These are phyloP conservation scores for Tetragonula carbonaria DNA, from an alignment of 2,888 invertebrate species.

Conservation along the genomic window DNA sequence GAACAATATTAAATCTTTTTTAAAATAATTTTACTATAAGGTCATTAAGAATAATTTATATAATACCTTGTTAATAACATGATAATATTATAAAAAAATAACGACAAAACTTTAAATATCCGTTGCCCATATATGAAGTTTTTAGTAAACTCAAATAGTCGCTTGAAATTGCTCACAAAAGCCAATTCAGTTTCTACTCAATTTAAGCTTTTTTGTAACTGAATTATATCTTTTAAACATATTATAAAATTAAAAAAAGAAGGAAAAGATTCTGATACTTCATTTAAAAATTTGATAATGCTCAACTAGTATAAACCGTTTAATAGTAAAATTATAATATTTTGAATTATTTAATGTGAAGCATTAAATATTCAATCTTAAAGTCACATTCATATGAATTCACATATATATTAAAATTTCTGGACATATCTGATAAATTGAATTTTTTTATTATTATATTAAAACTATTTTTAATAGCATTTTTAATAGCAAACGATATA, in stretches of 20 bases:
- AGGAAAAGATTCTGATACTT: not conserved
- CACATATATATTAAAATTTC: not conserved
- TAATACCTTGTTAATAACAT: constrained; percentile 60
- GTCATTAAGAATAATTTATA: constrained; percentile 12
- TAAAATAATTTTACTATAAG: constrained; percentile 8
- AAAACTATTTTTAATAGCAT: too few species aligned
- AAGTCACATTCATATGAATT: constrained; percentile 8
- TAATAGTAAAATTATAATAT: not conserved
- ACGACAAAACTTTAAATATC: constrained; percentile 48
- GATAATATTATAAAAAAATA: constrained; percentile 39
- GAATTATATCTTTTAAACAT: constrained; percentile 6
- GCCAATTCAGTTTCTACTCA: constrained; percentile 23
- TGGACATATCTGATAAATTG: not conserved
- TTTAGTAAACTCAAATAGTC: constrained; percentile 75
- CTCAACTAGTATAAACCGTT: not conserved
- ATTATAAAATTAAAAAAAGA: not conserved
- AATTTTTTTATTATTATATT: not conserved
- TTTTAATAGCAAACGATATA: too few species aligned
- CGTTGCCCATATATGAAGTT: constrained; percentile 80
- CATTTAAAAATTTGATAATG: not conserved
- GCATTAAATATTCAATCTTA: not conserved
- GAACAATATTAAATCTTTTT: not conserved
- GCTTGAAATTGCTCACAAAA: constrained; percentile 70
- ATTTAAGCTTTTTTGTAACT: constrained; percentile 17
- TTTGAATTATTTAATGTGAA: constrained; percentile 5